Base-by-base conservation (phyloP, 2,888 invertebrate species). In the Spatulosminthurus flaviceps region DNA sequence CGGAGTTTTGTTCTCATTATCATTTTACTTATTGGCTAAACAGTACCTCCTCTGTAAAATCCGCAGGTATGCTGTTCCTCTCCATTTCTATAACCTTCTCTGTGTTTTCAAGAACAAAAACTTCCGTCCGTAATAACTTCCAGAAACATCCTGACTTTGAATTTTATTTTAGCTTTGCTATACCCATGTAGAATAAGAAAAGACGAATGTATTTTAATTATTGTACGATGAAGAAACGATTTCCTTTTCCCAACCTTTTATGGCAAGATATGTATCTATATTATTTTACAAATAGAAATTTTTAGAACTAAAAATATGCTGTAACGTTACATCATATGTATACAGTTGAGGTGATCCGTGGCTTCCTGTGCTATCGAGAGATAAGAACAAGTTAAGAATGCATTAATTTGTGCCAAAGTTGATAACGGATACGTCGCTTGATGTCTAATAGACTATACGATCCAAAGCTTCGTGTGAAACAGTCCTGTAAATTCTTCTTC, bases 381-480 rank as follows among this genome's bases (percentile, higher is more conserved):
- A 51, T 51, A n/a, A 5, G n/a, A n/a, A n/a, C 51, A 34, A 34
- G 51, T n/a, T n/a, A 16, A 16, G 16, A 51, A 51, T 51, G 5
- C 51, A 19, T 51, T 19, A 51, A 51, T 51, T 34, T 34, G 51
- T 51, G 51, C 51, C 51, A 51, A 51, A 51, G 9, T 51, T 51
- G 51, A 51, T 19, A 51, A n/a, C 51, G n/a, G 51, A 51, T 51
- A 51, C 51, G 51, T 51, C 51, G 51, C 51, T 2, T 51, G 51
- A 51, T 51, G n/a, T 19, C 7, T n/a, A 19, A 11, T 9, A 51
- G n/a, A 11, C 1, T 51, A 16, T 51, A 51, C 51, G 5, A 19
- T 51, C 19, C 51, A 51, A 19, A n/a, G 16, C 51, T 51, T 19
- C 51, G 5, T 51, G 51, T 51, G 19, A 51, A 19, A n/a, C 51